Evolutionary conservation across 2,888 invertebrate genomes (phyloP).

Genomic region (Dysmachus trigonus): DNA sequence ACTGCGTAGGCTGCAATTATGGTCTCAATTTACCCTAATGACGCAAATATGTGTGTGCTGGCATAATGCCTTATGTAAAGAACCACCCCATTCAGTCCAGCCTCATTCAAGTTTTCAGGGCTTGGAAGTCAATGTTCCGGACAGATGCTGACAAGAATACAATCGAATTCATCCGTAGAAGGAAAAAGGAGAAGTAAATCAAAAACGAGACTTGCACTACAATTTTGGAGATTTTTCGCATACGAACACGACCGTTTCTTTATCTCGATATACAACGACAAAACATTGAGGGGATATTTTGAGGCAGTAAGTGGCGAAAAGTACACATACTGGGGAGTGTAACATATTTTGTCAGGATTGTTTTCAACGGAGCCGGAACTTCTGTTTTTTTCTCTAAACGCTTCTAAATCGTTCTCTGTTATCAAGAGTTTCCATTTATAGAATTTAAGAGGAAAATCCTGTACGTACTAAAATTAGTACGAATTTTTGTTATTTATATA

Average conservation of each 20-base stretch:
- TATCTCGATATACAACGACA: constrained; percentile 44
- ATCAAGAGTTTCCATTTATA: neutral
- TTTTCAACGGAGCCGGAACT: neutral
- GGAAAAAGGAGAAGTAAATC: constrained; percentile 1
- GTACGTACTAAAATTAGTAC: neutral
- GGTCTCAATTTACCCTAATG: constrained; percentile 47
- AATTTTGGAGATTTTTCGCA: constrained; percentile 16
- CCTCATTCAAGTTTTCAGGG: neutral
- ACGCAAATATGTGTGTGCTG: constrained; percentile 45
- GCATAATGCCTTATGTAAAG: constrained; percentile 6
- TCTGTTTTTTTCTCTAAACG: neutral
- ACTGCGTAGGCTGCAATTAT: constrained; percentile 48
- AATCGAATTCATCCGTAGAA: constrained; percentile 13
- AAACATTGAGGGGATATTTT: constrained; percentile 42
- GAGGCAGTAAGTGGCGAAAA: constrained; percentile 29
- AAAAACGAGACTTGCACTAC: neutral
- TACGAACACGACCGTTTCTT: constrained; percentile 4
- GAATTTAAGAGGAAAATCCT: constrained; percentile 39
- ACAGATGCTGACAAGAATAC: constrained; percentile 40
- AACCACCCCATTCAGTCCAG: constrained; percentile 15
- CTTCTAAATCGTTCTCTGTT: neutral
- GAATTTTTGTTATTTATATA: too few species aligned
- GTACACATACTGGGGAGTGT: constrained; percentile 37
- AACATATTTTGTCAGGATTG: constrained; percentile 44
- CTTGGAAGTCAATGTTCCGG: constrained; percentile 34